Conservation (phyloP, 2,888 invertebrate genomes). For the Drosophila sordidula region DNA sequence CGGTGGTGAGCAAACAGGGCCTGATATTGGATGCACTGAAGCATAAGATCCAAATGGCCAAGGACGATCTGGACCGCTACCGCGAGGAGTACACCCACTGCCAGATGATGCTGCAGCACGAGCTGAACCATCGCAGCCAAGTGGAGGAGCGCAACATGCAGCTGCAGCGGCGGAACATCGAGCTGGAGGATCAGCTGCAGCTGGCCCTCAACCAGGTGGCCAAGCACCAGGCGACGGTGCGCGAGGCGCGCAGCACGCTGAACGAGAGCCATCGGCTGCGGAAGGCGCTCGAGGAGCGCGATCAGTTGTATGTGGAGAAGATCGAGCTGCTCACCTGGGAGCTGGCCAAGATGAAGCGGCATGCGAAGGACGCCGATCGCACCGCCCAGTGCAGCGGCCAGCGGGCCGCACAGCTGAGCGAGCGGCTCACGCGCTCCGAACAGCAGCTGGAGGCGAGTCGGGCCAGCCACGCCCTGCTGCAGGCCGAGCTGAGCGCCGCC, state of each 20-base stretch:
- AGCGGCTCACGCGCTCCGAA: slow-evolving; percentile 10
- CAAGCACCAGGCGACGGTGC: not conserved
- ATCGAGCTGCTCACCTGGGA: slow-evolving; percentile 27
- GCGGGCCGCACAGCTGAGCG: slow-evolving; percentile 8
- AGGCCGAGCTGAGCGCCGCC: slow-evolving; percentile 28
- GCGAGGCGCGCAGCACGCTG: slow-evolving; percentile 10
- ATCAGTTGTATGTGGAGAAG: slow-evolving; percentile 24
- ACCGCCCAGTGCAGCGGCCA: slow-evolving; percentile 13
- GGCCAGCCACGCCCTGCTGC: slow-evolving; percentile 11
- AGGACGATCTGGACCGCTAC: slow-evolving; percentile 18
- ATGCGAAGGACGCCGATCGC: slow-evolving; percentile 20
- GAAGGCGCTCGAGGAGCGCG: slow-evolving; percentile 17
- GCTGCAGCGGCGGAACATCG: slow-evolving; percentile 6
- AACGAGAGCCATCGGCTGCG: slow-evolving; percentile 3
- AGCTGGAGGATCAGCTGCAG: slow-evolving; percentile 17
- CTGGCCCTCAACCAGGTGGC: not conserved
- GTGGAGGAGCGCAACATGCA: slow-evolving; percentile 4
- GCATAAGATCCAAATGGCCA: slow-evolving; percentile 16
- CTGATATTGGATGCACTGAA: slow-evolving; percentile 19
- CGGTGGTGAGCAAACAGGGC: not conserved
- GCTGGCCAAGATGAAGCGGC: slow-evolving; percentile 7
- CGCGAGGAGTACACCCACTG: slow-evolving; percentile 13
- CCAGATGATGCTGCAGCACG: slow-evolving; percentile 8
- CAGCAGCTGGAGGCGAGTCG: slow-evolving; percentile 20
- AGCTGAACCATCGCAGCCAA: not conserved